Evolutionary conservation across 2,888 invertebrate genomes (phyloP).

Genomic region (Erynnis tages): DNA sequence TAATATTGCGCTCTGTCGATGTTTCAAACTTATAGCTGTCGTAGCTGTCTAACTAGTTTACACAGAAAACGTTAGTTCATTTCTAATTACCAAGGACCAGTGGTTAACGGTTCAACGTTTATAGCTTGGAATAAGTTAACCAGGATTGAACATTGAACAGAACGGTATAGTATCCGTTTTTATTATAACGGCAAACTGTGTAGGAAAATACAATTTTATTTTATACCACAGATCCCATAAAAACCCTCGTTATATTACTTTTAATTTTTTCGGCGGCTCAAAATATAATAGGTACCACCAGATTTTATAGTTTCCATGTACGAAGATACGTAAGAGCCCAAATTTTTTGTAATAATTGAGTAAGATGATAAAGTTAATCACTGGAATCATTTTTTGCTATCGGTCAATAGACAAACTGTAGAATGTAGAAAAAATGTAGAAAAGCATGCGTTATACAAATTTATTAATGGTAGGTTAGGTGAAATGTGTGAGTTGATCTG

Average conservation of each 20-base stretch:
- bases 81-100: conserved; percentile 53
- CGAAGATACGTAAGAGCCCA: too few relatives aligned
- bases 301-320: conserved; percentile 5
- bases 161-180: conserved; percentile 38
- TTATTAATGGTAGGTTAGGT: too few relatives aligned
- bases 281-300: not conserved
- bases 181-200: conserved; percentile 42
- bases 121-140: conserved; percentile 50
- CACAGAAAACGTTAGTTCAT: conserved; percentile 53
- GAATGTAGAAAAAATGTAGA: too few relatives aligned
- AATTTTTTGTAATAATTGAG: too few relatives aligned
- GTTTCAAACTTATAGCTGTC: conserved; percentile 42
- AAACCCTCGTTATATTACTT: conserved; percentile 3
- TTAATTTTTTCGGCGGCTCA: too few relatives aligned
- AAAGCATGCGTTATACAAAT: too few relatives aligned
- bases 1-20: conserved; percentile 12
- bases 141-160: conserved; percentile 47
- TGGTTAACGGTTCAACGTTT: too few relatives aligned
- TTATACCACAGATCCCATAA: conserved; percentile 14
- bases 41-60: conserved; percentile 48
- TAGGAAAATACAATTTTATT: conserved; percentile 34
- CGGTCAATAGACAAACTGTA: too few relatives aligned
- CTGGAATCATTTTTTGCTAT: too few relatives aligned
- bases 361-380: too few relatives aligned
- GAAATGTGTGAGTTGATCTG: too few relatives aligned